Conservation (phyloP, 2,113 vertebrate species). For the Lycaon pictus region DNA sequence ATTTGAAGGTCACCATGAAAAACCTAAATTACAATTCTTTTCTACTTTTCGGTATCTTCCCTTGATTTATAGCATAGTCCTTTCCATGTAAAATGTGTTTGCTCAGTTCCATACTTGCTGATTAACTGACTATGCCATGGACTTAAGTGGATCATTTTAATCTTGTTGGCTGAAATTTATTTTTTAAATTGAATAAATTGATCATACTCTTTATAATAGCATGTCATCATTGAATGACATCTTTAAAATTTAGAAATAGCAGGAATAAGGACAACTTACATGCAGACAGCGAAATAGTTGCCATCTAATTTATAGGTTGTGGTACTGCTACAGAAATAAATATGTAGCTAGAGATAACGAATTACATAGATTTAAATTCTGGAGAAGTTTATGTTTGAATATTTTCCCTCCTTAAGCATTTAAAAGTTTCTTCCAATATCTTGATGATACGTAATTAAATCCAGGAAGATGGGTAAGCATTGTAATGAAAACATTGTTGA, state of each 20-base stretch:
- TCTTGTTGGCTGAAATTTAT: conserved; percentile 65
- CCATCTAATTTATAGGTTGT: neutral
- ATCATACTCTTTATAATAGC: conserved; percentile 8
- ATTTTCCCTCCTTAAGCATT: conserved; percentile 26
- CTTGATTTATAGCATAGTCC: neutral
- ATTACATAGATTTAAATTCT: conserved; percentile 16
- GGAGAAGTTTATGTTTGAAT: conserved; percentile 1
- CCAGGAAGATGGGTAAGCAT: conserved; percentile 6
- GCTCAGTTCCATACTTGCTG: conserved; percentile 43
- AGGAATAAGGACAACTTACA: neutral
- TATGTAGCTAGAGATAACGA: neutral
- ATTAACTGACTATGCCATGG: conserved; percentile 47
- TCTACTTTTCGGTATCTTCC: neutral
- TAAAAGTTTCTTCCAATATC: neutral
- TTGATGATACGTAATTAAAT: conserved; percentile 61
- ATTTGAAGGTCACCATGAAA: neutral
- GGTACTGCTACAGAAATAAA: conserved; percentile 27
- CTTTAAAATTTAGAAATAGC: conserved; percentile 61
- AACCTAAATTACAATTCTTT: neutral
- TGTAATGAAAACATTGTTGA: conserved; percentile 3
- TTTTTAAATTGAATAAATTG: conserved; percentile 60
- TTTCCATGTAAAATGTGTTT: conserved; percentile 18
- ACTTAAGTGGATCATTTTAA: conserved; percentile 67
- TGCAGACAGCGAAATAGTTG: conserved; percentile 2
- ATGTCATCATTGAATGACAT: conserved; percentile 44